phyloP scores from a whole-genome alignment of 2,888 invertebrate genomes.

The Parapristionchus giblindavisi region DNA sequence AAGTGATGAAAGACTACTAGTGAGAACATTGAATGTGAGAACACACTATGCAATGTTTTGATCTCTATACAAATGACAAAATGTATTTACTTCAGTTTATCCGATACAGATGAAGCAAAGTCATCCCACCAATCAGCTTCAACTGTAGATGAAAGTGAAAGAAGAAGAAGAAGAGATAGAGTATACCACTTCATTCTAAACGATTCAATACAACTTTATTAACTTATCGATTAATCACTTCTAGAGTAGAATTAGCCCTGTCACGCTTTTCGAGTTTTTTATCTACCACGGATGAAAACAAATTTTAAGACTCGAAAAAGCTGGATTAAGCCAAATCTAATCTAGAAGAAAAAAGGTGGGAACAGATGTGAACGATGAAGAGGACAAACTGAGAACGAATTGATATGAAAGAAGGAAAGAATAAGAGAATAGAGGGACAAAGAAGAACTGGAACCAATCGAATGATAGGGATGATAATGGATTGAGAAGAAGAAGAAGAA shows the following conservation, averaged over 20 bases:
- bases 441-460: constrained; percentile 1
- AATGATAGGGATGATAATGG: background rate
- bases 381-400: no score
- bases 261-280: no score
- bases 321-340: no score
- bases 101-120: constrained; percentile 47
- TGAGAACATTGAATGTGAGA: no score
- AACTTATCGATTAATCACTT: background rate
- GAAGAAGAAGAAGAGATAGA: constrained; percentile 6
- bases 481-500: background rate
- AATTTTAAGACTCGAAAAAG: no score
- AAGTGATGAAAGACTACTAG: no score
- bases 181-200: background rate
- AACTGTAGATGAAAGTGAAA: constrained; percentile 32
- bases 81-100: constrained; percentile 32
- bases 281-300: no score
- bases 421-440: background rate
- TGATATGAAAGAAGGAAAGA: background rate
- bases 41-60: no score
- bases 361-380: no score
- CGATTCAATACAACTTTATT: background rate
- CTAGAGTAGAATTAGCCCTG: no score
- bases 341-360: no score
- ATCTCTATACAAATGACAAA: no score
- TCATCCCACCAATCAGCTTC: constrained; percentile 59